A percentile compares a stretch with the other conserved stretches of the same genome.
These are phyloP conservation scores for Metaphire vulgaris DNA, from an alignment of 1,140 invertebrate species.

Conservation along the genomic window DNA sequence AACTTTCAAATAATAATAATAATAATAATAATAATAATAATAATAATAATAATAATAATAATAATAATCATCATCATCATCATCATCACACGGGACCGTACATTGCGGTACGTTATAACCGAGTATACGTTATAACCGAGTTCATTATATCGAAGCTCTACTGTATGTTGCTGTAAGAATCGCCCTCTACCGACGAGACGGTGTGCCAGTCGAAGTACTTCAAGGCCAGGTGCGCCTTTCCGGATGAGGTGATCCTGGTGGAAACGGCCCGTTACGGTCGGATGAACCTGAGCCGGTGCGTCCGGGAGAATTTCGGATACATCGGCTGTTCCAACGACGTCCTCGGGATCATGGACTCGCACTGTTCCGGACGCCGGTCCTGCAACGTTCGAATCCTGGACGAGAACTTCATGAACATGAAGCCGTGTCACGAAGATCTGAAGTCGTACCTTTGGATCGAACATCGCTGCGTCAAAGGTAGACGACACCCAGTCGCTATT, in stretches of 20 bases:
- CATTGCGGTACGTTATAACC: too few species aligned
- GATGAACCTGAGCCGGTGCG: conserved; percentile 20
- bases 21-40: too few species aligned
- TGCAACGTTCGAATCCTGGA: conserved; percentile 26
- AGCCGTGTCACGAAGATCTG: conserved; percentile 26
- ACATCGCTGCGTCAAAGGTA: conserved; percentile 26
- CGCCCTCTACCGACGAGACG: conserved; percentile 1
- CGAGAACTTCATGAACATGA: conserved; percentile 20
- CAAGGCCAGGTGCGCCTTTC: not conserved
- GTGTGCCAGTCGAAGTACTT: conserved; percentile 19
- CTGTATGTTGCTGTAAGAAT: too few species aligned
- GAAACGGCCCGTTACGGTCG: conserved; percentile 22
- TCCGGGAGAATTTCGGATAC: conserved; percentile 27
- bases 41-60: too few species aligned
- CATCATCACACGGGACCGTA: too few species aligned
- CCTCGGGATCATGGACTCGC: conserved; percentile 14
- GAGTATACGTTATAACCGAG: too few species aligned
- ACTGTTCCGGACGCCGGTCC: conserved; percentile 23
- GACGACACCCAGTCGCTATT: too few species aligned
- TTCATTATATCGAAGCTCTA: too few species aligned
- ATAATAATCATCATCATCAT: too few species aligned
- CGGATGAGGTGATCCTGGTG: conserved; percentile 7
- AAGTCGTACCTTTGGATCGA: conserved; percentile 24
- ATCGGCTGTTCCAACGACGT: conserved; percentile 28
- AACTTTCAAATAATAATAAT: too few species aligned